phyloP scores from a whole-genome alignment of 2,888 invertebrate genomes.

The Clepsis dumicolana region DNA sequence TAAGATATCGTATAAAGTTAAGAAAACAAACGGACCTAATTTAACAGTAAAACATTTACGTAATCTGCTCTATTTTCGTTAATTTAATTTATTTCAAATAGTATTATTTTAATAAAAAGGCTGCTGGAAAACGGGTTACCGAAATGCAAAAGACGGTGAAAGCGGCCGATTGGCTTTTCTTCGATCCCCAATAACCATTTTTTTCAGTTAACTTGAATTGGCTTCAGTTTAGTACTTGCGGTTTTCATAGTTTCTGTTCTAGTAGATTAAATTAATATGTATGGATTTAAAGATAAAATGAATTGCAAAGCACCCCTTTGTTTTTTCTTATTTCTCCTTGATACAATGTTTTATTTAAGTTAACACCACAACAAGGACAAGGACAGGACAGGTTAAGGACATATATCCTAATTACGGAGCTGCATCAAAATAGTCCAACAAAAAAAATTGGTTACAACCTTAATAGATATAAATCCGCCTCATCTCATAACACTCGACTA shows the following conservation, averaged over 20 bases:
- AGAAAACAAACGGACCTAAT: too few species aligned
- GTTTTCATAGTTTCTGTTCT: neutral
- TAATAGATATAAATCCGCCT: neutral
- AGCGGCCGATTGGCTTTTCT: neutral
- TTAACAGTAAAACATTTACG: neutral
- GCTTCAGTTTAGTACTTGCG: neutral
- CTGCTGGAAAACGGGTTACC: neutral
- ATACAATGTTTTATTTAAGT: too few species aligned
- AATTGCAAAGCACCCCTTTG: too few species aligned
- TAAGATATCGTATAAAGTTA: too few species aligned
- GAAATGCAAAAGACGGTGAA: neutral
- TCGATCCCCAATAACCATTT: conserved; percentile 1
- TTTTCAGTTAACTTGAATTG: neutral
- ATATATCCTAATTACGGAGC: too few species aligned
- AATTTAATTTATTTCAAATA: neutral
- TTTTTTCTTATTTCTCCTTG: too few species aligned
- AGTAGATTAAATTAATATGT: neutral
- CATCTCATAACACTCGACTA: conserved; percentile 3
- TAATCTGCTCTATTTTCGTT: too few species aligned
- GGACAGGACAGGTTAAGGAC: too few species aligned
- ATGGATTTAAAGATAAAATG: too few species aligned
- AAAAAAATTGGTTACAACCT: neutral
- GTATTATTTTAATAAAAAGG: neutral
- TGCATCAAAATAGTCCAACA: too few species aligned
- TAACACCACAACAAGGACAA: too few species aligned